Conservation (phyloP, 2,113 vertebrate species). For the Xenotilapia leptura region DNA sequence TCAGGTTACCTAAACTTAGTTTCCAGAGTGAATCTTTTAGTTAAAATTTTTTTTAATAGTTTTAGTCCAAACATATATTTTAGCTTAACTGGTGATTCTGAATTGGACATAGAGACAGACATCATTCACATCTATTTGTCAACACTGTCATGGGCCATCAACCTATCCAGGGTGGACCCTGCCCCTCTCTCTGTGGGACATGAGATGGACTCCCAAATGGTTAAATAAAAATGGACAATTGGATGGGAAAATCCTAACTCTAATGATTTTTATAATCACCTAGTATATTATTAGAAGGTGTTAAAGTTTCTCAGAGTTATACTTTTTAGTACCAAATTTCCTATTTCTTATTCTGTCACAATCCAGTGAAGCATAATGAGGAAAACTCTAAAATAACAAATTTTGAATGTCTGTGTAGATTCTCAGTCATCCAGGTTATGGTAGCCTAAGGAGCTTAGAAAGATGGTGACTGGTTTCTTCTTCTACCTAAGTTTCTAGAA, state of each 20-base stretch:
- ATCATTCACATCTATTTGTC: neutral
- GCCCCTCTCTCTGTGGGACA: neutral
- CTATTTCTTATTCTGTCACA: neutral
- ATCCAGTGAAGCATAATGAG: neutral
- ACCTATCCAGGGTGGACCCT: neutral
- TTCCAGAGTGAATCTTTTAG: neutral
- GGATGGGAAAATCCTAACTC: neutral
- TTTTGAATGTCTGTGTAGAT: neutral
- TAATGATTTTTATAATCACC: neutral
- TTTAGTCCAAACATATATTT: neutral
- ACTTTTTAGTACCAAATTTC: neutral
- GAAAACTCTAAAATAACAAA: neutral
- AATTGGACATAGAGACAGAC: neutral
- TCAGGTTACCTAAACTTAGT: neutral
- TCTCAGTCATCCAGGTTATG: no score
- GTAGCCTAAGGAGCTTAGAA: no score
- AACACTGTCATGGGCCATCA: neutral
- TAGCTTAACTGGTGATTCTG: neutral
- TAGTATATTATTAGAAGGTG: neutral
- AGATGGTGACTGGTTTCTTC: no score
- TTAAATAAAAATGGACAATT: neutral
- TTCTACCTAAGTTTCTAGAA: no score
- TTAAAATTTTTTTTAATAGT: accelerated
- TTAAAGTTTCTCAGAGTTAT: neutral
- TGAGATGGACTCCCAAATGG: neutral